Evolutionary conservation across 2,888 invertebrate species (phyloP).

Genomic region (Agrochola macilenta): DNA sequence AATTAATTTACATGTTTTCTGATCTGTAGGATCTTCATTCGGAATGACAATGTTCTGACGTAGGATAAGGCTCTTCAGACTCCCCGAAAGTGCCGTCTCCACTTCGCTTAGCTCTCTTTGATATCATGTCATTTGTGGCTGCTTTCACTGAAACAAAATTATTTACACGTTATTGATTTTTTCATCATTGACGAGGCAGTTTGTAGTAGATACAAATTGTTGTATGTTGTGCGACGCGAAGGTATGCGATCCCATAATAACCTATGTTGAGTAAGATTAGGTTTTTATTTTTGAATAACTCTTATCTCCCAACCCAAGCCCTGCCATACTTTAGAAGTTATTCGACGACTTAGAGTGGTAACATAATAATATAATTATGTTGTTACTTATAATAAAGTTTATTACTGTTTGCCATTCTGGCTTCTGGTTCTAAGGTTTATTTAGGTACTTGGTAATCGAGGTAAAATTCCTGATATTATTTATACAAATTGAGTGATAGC

Average conservation of each 20-base stretch:
- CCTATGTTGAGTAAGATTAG: background rate
- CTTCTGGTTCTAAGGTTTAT: too few species aligned
- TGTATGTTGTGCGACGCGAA: background rate
- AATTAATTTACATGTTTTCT: conserved; percentile 7
- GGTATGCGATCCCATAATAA: too few species aligned
- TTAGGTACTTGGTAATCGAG: too few species aligned
- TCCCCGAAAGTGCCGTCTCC: conserved; percentile 82
- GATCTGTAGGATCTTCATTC: conserved; percentile 40
- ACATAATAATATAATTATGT: too few species aligned
- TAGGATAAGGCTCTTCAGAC: conserved; percentile 77
- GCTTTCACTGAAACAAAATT: conserved; percentile 83
- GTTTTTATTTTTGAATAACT: background rate
- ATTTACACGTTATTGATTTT: background rate
- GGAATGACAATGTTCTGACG: conserved; percentile 53
- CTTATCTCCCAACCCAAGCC: background rate
- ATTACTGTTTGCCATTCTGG: too few species aligned
- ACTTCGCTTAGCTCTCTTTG: conserved; percentile 77
- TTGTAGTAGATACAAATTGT: background rate
- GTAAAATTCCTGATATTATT: background rate
- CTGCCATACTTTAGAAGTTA: background rate
- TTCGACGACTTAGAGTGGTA: background rate
- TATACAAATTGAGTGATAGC: too few species aligned
- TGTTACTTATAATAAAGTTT: too few species aligned
- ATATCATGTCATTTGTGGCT: conserved; percentile 81
- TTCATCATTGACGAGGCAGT: background rate